Base-by-base conservation (phyloP, 2,797 vertebrate species). In the Dromococcyx pavoninus region DNA sequence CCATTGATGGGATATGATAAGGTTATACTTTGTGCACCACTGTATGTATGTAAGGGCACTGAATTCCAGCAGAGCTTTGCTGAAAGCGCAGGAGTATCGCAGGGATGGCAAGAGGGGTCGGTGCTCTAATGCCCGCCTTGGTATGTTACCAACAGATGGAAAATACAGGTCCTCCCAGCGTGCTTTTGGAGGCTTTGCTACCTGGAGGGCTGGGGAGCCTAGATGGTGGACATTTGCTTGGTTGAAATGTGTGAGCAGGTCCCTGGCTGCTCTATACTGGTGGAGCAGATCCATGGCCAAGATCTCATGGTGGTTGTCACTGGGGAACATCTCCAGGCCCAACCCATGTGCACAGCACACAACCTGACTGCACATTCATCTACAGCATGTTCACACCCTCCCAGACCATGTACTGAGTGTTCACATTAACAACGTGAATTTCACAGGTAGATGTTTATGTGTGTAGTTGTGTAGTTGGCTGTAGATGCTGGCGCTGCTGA, bases 11-110 rank as follows among this genome's bases (percentile, higher is more conserved):
- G 35, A 3, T 8, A 11, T 5, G 41, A 37, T 30, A 28, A 62
- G 61, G 25, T 7, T 2, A 0, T 2, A 0, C 44, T 23, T 27
- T 22, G 32, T 10, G 66, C n/a, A 1, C 46, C 21, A 0, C 1
- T 6, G 70, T 65, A 8, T 22, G 28, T 25, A 4, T 1, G 22
- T 13, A 35, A 41, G 39, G 11, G 44, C 19, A 2, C 62, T 25
- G 5, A 17, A 7, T 14, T 28, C 72, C 79, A 66, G 62, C 44
- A 32, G 46, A 57, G 23, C 64, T 53, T 56, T 10, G 57, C 39
- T 24, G 79, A 51, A 39, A 62, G 33, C 25, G 4, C 12, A 69
- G 56, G 23, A 41, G 17, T 2, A 5, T 78, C 46, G 46, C 61
- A 15, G 32, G n/a, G 43, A 18, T 30, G 56, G 35, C 4, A 6